Evolutionary conservation across 2,888 invertebrate species (phyloP).

Genomic region (Steinernema carpocapsae): DNA sequence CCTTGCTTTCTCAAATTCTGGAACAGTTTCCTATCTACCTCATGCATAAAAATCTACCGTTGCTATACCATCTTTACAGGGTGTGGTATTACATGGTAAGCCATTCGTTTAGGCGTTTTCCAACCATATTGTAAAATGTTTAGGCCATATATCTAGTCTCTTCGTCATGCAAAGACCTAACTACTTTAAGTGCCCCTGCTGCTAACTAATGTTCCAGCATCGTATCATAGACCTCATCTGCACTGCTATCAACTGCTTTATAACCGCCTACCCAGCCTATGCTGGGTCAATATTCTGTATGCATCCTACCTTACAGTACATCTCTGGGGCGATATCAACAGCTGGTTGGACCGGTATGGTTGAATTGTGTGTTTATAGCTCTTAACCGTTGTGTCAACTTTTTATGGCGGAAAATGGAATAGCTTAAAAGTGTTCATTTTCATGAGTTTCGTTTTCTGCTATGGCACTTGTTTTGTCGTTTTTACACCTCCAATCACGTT

Average conservation of each 20-base stretch:
- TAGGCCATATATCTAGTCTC: conserved; percentile 41
- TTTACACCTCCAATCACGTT: neutral
- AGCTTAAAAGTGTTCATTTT: neutral
- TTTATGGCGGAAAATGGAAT: neutral
- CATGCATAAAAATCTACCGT: too few species aligned
- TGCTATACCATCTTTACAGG: too few species aligned
- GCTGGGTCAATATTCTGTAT: neutral
- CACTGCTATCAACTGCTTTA: conserved; percentile 35
- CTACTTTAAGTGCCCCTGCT: conserved; percentile 39
- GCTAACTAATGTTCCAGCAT: conserved; percentile 42
- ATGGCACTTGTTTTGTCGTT: neutral
- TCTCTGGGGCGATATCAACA: neutral
- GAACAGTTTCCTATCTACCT: too few species aligned
- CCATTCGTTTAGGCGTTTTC: neutral
- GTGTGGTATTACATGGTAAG: too few species aligned
- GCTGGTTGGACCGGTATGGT: neutral
- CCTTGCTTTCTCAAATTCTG: too few species aligned
- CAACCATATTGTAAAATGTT: neutral
- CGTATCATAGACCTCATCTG: conserved; percentile 41
- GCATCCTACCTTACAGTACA: neutral
- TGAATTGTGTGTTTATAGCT: neutral
- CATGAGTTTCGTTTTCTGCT: neutral
- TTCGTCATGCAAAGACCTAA: conserved; percentile 34
- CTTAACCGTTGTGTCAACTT: neutral
- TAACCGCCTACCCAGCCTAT: neutral